phyloP scores from a whole-genome alignment of 1,140 invertebrate genomes.

The Chionoecetes opilio region DNA sequence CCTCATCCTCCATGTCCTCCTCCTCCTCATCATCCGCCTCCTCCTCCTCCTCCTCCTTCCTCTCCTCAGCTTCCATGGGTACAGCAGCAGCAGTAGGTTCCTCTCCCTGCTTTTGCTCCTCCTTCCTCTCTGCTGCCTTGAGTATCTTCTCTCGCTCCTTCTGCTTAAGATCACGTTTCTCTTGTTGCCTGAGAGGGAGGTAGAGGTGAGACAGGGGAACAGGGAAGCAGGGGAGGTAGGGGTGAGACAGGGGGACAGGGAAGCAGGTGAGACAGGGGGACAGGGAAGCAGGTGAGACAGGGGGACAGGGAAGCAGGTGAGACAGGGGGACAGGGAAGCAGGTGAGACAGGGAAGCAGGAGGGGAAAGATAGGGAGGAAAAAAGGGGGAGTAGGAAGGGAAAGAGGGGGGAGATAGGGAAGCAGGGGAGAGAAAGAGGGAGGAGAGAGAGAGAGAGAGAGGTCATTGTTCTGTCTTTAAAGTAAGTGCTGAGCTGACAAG shows the following conservation, averaged over 20 bases:
- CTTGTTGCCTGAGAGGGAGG: constrained; percentile 82
- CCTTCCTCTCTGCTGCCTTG: constrained; percentile 80
- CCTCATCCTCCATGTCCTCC: constrained; percentile 81
- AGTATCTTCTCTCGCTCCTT: constrained; percentile 68
- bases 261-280: not conserved
- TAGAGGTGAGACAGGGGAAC: not conserved
- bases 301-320: not conserved
- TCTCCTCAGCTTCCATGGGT: constrained; percentile 41
- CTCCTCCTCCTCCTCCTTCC: constrained; percentile 84
- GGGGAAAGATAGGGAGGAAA: no score
- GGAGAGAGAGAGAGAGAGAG: not conserved
- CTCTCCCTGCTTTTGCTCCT: constrained; percentile 84
- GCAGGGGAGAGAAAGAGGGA: not conserved
- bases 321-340: not conserved
- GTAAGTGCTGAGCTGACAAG: no score
- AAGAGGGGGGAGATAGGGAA: not conserved
- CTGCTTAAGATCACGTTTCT: constrained; percentile 83
- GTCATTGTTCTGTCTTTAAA: no score
- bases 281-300: not conserved
- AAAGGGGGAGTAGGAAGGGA: no score
- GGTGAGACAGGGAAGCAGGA: not conserved
- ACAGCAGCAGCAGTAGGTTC: constrained; percentile 81
- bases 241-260: not conserved
- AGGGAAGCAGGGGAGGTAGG: not conserved
- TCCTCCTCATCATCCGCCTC: constrained; percentile 82